Percentiles rank a stretch among this genome's conserved stretches.
Conservation (phyloP, 2,888 invertebrate genomes). For the Horisme vitalbata region DNA sequence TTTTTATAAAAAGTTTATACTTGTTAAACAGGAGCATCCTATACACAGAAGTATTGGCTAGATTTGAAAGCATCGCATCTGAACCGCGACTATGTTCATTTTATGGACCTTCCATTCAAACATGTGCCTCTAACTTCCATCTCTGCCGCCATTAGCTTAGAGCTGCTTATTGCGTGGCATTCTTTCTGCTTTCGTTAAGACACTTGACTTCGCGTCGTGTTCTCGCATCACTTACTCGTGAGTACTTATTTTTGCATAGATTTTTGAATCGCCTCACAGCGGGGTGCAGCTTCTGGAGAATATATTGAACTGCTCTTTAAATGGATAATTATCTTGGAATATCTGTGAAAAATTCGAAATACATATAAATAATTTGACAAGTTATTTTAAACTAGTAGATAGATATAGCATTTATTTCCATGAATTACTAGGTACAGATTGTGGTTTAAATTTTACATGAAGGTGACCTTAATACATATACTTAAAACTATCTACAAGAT, state of each 20-base stretch:
- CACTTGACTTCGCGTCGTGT: slow-evolving; percentile 66
- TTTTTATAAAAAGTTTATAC: too few relatives aligned
- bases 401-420: too few relatives aligned
- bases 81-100: slow-evolving; percentile 77
- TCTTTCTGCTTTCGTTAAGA: slow-evolving; percentile 45
- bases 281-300: slow-evolving; percentile 18
- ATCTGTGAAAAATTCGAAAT: not conserved
- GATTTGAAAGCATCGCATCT: slow-evolving; percentile 68
- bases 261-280: slow-evolving; percentile 40
- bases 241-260: slow-evolving; percentile 59
- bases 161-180: slow-evolving; percentile 34
- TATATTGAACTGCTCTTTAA: slow-evolving; percentile 21
- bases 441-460: too few relatives aligned
- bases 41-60: slow-evolving; percentile 68
- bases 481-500: too few relatives aligned
- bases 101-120: slow-evolving; percentile 55
- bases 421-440: too few relatives aligned
- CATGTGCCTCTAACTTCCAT: slow-evolving; percentile 26
- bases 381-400: too few relatives aligned
- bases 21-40: slow-evolving; percentile 45
- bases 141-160: slow-evolving; percentile 24
- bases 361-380: too few relatives aligned
- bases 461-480: too few relatives aligned
- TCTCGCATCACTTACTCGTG: slow-evolving; percentile 72
- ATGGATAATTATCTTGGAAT: slow-evolving; percentile 16